A percentile compares a stretch with the other conserved stretches of the same genome.
phyloP scores from a whole-genome alignment of 1,140 invertebrate genomes.

The Cheumatopsyche charites region DNA sequence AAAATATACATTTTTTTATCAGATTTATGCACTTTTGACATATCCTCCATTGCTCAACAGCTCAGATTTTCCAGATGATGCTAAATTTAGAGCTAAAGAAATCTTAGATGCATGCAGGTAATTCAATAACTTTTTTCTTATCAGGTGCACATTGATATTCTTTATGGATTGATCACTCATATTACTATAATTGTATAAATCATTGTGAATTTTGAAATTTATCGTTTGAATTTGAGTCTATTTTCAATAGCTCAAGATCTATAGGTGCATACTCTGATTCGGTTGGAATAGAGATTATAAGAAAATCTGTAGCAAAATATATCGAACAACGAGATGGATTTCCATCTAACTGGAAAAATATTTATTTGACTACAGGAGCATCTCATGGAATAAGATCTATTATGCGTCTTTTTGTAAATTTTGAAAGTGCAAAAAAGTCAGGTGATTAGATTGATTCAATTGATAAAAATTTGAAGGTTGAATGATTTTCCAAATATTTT shows the following conservation, averaged over 20 bases:
- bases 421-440: conserved; percentile 64
- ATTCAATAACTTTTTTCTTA: no score
- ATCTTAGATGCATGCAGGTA: conserved; percentile 82
- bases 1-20: conserved; percentile 35
- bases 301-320: conserved; percentile 88
- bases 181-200: no score
- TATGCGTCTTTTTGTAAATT: conserved; percentile 60
- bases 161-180: no score
- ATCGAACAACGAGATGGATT: conserved; percentile 86
- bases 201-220: no score
- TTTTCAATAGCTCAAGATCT: conserved; percentile 71
- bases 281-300: conserved; percentile 88
- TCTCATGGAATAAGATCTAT: conserved; percentile 83
- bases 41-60: conserved; percentile 79
- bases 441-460: conserved; percentile 50
- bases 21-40: conserved; percentile 81
- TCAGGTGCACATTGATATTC: no score
- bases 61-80: conserved; percentile 81
- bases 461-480: no score
- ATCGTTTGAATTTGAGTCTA: no score
- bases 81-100: conserved; percentile 75
- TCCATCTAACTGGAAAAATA: conserved; percentile 75
- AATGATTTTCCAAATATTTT: background rate
- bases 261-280: conserved; percentile 94
- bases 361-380: conserved; percentile 89